Evolutionary conservation across 2,113 vertebrate species (phyloP), one percentile per base, ranked within the genome.

Genomic region (Bos indicus): DNA sequence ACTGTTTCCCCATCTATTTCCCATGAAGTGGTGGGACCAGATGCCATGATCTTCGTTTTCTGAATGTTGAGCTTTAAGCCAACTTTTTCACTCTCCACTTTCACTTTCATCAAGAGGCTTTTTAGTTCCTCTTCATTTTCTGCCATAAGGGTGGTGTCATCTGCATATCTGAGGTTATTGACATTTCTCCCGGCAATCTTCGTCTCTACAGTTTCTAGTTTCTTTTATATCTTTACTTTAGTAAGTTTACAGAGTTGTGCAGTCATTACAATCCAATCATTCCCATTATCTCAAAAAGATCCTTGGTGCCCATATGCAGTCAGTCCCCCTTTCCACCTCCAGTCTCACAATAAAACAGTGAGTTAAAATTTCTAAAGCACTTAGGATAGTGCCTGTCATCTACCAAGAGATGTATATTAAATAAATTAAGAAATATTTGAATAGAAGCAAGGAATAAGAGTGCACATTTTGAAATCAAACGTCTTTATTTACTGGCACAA

Each of bases 301-400:
- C 40, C 15, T 51, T 83, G 36, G 26, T 77, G 51, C 48, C 52
- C 78, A 74, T 82, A 5, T 85, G 54, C 12, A 56, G 48, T 83
- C 6, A 56, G 54, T 83, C 28, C 28, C n/a, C 26, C 78, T 95
- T 91, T 59, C 52, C n/a, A 67, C 6, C n/a, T 51, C 9, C 21
- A 89, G 30, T 21, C 48, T 83, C 54, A 83, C 40, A 71, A 82
- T 48, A 33, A 93, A 85, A 67, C 82, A 82, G 51, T 26, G 15
- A 88, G 54, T 91, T 93, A 64, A 46, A 91, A 85, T 91, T 96
- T 91, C 25, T 59, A 91, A 93, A 96, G 59, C 52, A 46, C 40
- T 95, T 91, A 77, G 21, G 64, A 56, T 77, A 52, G 10, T 86
- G 19, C 8, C 74, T 60, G 56, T 54, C 8, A 90, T 88, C 46